These are phyloP conservation scores for Cheilosia vulpina DNA, from an alignment of 2,888 invertebrate species.

Conservation along the genomic window DNA sequence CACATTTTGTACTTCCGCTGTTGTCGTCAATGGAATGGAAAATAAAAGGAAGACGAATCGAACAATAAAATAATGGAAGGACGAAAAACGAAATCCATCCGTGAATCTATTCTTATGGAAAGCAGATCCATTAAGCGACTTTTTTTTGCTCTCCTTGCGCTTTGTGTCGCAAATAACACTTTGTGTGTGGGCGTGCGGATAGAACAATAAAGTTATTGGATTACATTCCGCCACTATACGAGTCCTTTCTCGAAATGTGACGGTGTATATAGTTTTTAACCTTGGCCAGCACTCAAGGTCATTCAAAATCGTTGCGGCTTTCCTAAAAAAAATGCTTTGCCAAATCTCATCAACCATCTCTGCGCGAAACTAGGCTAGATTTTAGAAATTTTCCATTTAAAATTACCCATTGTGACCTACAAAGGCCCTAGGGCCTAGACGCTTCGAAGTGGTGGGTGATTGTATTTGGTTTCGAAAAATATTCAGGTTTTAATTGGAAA, in stretches of 20 bases:
- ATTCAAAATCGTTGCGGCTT: constrained; percentile 9
- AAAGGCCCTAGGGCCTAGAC: too few species aligned
- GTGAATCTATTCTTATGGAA: constrained; percentile 65
- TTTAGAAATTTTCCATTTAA: too few species aligned
- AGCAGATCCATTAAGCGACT: constrained; percentile 67
- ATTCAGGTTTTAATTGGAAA: too few species aligned
- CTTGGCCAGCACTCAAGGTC: constrained; percentile 52
- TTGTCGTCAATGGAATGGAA: constrained; percentile 21
- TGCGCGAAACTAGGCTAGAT: too few species aligned
- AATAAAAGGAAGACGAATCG: constrained; percentile 30
- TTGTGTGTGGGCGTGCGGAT: constrained; percentile 47
- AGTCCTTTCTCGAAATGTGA: constrained; percentile 37
- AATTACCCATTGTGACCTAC: too few species aligned
- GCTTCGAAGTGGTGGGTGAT: too few species aligned
- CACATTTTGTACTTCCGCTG: constrained; percentile 48
- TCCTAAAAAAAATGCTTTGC: background rate
- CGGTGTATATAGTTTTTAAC: constrained; percentile 22
- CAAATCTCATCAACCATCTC: background rate
- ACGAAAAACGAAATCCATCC: constrained; percentile 65
- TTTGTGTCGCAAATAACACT: constrained; percentile 49
- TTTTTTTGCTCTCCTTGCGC: constrained; percentile 52
- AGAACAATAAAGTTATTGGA: constrained; percentile 72
- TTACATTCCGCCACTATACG: constrained; percentile 55
- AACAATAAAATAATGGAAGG: constrained; percentile 50
- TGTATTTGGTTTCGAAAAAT: too few species aligned